Percentiles rank a stretch among this genome's conserved stretches.
Evolutionary conservation across 2,797 vertebrate species (phyloP).

Genomic region (Cryptoprocta ferox): DNA sequence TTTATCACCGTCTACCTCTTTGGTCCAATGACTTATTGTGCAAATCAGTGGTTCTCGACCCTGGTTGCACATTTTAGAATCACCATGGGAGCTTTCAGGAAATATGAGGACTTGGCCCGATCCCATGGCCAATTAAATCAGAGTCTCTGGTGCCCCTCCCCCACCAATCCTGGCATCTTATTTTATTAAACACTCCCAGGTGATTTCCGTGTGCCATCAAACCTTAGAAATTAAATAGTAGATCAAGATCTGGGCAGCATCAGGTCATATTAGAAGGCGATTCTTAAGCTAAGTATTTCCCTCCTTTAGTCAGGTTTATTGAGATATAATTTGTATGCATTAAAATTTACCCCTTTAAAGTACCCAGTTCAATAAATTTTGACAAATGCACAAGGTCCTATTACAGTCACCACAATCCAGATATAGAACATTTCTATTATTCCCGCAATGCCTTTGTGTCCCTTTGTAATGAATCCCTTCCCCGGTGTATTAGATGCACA

Average conservation of each 20-base stretch:
- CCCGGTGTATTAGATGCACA: rapidly evolving
- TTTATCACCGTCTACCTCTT: not conserved
- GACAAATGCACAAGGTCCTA: not conserved
- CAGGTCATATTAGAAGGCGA: not conserved
- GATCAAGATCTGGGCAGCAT: not conserved
- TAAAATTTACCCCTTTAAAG: not conserved
- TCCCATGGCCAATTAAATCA: not conserved
- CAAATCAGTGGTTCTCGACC: not conserved
- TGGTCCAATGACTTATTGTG: not conserved
- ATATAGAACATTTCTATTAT: not conserved
- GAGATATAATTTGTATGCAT: not conserved
- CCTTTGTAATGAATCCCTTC: not conserved
- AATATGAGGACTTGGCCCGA: not conserved
- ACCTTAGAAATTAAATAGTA: not conserved
- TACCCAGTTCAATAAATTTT: not conserved
- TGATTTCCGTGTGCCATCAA: not conserved
- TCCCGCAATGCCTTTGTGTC: not conserved
- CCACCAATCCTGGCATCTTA: not conserved
- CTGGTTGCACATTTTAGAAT: not conserved
- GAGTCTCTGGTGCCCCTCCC: not conserved
- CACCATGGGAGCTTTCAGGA: not conserved
- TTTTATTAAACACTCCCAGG: constrained; percentile 5
- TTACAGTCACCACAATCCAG: not conserved
- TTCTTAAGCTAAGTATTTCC: not conserved
- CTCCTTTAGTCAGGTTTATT: not conserved